phyloP scores from a whole-genome alignment of 2,888 invertebrate species.

The Cheilosia soror region DNA sequence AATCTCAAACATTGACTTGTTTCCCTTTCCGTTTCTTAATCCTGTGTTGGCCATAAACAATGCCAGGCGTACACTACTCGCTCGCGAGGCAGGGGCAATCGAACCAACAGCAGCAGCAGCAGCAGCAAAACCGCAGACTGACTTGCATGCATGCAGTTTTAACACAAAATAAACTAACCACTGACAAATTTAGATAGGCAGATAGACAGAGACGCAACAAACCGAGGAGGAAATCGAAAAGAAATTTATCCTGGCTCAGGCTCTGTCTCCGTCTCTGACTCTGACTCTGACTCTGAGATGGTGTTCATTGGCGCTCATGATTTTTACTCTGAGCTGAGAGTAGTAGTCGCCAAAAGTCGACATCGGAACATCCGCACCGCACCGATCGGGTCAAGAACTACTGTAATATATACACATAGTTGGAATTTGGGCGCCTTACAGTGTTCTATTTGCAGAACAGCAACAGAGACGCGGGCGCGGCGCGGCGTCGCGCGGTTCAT shows the following conservation, averaged over 20 bases:
- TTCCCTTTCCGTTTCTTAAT: constrained; percentile 75
- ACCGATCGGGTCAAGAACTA: constrained; percentile 66
- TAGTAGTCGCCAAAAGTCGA: constrained; percentile 54
- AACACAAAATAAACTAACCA: constrained; percentile 75
- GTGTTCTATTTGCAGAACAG: constrained; percentile 61
- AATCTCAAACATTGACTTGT: constrained; percentile 77
- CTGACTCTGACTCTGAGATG: background rate
- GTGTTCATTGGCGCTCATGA: constrained; percentile 70
- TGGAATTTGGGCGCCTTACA: constrained; percentile 70
- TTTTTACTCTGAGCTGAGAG: constrained; percentile 36
- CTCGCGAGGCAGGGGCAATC: constrained; percentile 36
- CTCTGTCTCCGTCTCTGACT: constrained; percentile 9
- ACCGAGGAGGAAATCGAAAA: constrained; percentile 63
- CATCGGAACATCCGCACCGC: constrained; percentile 44
- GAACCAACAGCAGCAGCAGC: constrained; percentile 53
- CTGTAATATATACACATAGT: constrained; percentile 61
- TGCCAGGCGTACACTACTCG: constrained; percentile 68
- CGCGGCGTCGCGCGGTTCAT: constrained; percentile 43
- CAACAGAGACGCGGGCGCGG: background rate
- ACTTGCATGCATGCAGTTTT: constrained; percentile 68
- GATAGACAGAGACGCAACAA: constrained; percentile 60
- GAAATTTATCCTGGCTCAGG: constrained; percentile 59
- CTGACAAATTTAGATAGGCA: constrained; percentile 74
- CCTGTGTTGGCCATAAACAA: constrained; percentile 75
- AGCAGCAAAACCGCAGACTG: constrained; percentile 33